Conservation (phyloP, 2,113 vertebrate genomes). For the Capreolus pygargus region DNA sequence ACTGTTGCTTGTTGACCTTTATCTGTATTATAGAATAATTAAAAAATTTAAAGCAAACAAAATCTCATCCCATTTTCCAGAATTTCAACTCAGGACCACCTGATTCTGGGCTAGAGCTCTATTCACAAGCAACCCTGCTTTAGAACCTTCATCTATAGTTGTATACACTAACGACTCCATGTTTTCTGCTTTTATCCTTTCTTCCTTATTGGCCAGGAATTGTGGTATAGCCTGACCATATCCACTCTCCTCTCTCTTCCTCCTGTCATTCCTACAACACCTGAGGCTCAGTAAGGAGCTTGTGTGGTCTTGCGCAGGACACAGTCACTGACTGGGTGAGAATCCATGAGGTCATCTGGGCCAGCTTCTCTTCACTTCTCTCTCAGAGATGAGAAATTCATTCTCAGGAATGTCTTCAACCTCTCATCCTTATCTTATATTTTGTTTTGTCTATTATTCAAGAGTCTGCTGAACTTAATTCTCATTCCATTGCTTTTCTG, state of each 20-base stretch:
- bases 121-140: neutral
- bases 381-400: neutral
- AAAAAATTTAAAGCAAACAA: neutral
- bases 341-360: neutral
- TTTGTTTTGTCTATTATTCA: neutral
- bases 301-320: neutral
- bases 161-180: accelerated
- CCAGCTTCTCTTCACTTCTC: neutral
- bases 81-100: neutral
- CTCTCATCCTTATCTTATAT: neutral
- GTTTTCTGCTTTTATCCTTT: neutral
- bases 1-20: too few species aligned
- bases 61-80: neutral
- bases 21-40: neutral
- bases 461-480: neutral
- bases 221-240: neutral
- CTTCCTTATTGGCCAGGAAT: neutral
- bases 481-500: neutral
- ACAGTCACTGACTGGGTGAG: neutral
- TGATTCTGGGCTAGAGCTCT: neutral
- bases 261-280: neutral
- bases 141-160: neutral
- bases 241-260: too few species aligned
- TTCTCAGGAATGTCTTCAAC: neutral
- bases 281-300: too few species aligned